Percentiles rank a stretch among this genome's conserved stretches.
These are phyloP conservation scores for Esox niger DNA, from an alignment of 2,113 vertebrate species.

Conservation along the genomic window DNA sequence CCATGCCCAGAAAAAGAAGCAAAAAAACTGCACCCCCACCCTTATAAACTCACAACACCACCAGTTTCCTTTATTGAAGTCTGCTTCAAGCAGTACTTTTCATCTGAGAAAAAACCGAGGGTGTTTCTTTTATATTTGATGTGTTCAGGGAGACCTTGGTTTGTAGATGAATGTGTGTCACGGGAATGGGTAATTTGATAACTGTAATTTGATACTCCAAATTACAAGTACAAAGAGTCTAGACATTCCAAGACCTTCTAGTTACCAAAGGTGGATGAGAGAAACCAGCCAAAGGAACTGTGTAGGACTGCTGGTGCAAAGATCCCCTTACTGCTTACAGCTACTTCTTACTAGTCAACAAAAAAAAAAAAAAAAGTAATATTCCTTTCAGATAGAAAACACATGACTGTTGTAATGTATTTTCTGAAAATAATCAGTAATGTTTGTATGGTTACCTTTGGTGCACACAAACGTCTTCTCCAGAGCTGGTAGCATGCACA, in stretches of 20 bases:
- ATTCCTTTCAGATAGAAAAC: too few species aligned
- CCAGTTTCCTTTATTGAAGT: too few species aligned
- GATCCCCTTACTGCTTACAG: not conserved
- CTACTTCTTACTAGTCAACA: not conserved
- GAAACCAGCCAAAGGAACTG: not conserved
- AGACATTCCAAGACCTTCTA: conserved; percentile 13
- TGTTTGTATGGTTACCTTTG: too few species aligned
- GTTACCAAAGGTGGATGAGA: not conserved
- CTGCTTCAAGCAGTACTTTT: too few species aligned
- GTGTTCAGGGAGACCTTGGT: not conserved
- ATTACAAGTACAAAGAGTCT: conserved; percentile 1
- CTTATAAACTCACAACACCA: too few species aligned
- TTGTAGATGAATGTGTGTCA: not conserved
- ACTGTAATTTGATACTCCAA: conserved; percentile 18
- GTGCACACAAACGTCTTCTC: too few species aligned
- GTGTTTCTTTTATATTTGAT: not conserved
- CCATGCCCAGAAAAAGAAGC: too few species aligned
- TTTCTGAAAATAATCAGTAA: too few species aligned
- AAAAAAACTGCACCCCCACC: too few species aligned
- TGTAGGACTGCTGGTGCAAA: not conserved
- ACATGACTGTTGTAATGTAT: too few species aligned
- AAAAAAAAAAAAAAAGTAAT: too few species aligned
- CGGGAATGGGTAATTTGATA: not conserved
- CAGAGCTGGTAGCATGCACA: too few species aligned
- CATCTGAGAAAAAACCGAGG: not conserved